Conservation (phyloP, 37 sponge, comb jelly and placozoan genomes). For the Spongilla lacustris region DNA sequence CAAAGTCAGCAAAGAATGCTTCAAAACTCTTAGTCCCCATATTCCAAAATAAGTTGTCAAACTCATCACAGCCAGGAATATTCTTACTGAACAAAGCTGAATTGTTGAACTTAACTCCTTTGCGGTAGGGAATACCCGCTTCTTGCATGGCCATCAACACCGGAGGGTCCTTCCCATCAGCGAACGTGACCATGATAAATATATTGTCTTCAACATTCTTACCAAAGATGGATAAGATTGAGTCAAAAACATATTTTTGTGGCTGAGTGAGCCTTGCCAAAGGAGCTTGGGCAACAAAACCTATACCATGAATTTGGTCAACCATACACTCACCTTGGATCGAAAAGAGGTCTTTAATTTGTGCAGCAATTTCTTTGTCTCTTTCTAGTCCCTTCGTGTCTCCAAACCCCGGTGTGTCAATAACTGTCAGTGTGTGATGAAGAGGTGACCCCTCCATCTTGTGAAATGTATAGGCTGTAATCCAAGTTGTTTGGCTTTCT, state of each 20-base stretch:
- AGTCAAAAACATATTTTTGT: conserved; percentile 63
- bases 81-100: conserved; percentile 52
- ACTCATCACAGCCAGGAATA: background rate
- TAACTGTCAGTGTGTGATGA: conserved; percentile 46
- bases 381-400: conserved; percentile 39
- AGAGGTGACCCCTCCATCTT: conserved; percentile 26
- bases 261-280: conserved; percentile 49
- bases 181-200: conserved; percentile 60
- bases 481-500: conserved; percentile 44
- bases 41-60: conserved; percentile 50
- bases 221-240: conserved; percentile 65
- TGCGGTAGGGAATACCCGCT: conserved; percentile 27
- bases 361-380: conserved; percentile 33
- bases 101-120: conserved; percentile 62
- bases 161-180: conserved; percentile 56
- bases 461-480: conserved; percentile 66
- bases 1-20: conserved; percentile 36
- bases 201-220: conserved; percentile 61
- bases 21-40: conserved; percentile 52
- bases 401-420: conserved; percentile 78
- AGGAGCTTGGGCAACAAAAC: conserved; percentile 62
- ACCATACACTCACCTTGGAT: conserved; percentile 27
- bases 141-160: conserved; percentile 50
- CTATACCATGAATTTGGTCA: conserved; percentile 62
- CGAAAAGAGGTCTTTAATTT: conserved; percentile 60